phyloP scores from a whole-genome alignment of 2,797 vertebrate genomes.

The Carapus acus region DNA sequence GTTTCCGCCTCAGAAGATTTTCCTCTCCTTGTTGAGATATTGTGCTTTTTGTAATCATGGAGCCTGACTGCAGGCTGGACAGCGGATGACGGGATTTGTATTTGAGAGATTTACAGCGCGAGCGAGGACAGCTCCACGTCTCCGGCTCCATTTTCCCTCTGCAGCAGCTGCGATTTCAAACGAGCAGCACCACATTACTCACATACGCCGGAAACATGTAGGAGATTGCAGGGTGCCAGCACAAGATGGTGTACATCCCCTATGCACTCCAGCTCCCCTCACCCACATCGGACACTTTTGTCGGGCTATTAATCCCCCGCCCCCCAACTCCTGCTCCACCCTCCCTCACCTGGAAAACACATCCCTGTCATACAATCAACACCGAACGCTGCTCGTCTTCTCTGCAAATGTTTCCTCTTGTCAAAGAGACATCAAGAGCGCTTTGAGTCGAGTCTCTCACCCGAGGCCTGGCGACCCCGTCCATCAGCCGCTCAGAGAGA shows the following conservation, averaged over 20 bases:
- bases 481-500: constrained; percentile 37
- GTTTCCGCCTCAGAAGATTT: constrained; percentile 4
- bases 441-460: constrained; percentile 31
- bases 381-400: constrained; percentile 24
- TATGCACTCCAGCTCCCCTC: not conserved
- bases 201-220: constrained; percentile 8
- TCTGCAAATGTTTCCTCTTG: constrained; percentile 57
- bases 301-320: no score
- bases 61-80: constrained; percentile 18
- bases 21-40: not conserved
- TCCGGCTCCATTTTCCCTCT: constrained; percentile 40
- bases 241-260: constrained; percentile 17
- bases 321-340: constrained; percentile 4
- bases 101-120: constrained; percentile 40
- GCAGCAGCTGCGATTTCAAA: constrained; percentile 45
- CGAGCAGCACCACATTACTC: constrained; percentile 18
- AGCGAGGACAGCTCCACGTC: constrained; percentile 46
- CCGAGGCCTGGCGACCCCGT: constrained; percentile 39
- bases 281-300: not conserved
- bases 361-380: constrained; percentile 36
- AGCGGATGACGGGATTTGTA: constrained; percentile 29
- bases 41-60: constrained; percentile 5
- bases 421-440: constrained; percentile 53
- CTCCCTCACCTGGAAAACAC: constrained; percentile 29
- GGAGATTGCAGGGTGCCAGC: constrained; percentile 4